Base-by-base conservation (phyloP, 2,888 invertebrate species). In the Steromphala cineraria region DNA sequence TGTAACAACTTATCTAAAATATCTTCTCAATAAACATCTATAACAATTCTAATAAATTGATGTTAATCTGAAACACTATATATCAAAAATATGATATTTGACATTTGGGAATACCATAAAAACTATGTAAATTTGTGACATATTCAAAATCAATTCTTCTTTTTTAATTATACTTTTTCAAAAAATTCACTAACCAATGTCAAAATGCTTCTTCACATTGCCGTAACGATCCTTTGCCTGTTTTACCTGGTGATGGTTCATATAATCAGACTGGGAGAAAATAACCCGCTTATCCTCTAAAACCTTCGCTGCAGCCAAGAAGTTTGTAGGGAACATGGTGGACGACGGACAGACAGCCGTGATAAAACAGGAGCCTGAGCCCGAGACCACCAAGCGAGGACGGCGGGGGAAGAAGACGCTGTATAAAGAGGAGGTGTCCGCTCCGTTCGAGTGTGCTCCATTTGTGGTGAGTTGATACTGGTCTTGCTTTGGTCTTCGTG, bases 391-490 rank as follows among this genome's bases (percentile, higher is more conserved):
- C 24, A 82, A 24, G 17, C 15, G n/a, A 24, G 52, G 55, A 5
- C 53, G 36, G 17, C 76, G 76, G 17, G 67, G 78, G 36, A 74
- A 56, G 19, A n/a, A 62, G 24, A 77, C 67, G 10, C 19, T 53
- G 40, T 55, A 36, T 40, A 76, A 79, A 46, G 81, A 81, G 31
- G 78, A 78, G 17, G 40, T 67, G 13, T 77, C 81, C 15, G 53
- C 78, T 10, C 81, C 81, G 7, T 79, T 82, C 40, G 79, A 79
- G 15, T 82, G 81, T 52, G 81, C 81, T 5, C 81, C 79, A 21
- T 82, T 76, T 31, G 67, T 79, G 76, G 81, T 81, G 31, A 62
- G 78, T 55, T 67, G 4, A 4, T 36, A 36, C 7, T 36, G 36
- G 36, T 36, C 36, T 4, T 36, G 7, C 56, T 10, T 24, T 0